A percentile compares a stretch with the other conserved stretches of the same genome.
These are phyloP conservation scores for Nycticebus coucang DNA, from an alignment of 2,113 vertebrate species.

Conservation along the genomic window DNA sequence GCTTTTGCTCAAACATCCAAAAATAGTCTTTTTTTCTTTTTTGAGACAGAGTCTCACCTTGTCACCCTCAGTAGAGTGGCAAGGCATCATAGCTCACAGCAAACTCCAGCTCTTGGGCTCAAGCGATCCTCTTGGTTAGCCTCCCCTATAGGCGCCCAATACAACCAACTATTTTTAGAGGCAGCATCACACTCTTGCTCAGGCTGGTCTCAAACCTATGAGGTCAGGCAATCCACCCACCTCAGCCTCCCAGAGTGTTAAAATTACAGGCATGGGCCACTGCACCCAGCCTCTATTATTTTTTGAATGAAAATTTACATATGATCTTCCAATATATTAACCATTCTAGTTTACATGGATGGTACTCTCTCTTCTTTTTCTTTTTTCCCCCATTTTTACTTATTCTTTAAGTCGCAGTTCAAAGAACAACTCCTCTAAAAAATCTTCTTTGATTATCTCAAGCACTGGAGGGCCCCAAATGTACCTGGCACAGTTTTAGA, in stretches of 20 bases:
- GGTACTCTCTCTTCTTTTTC: not conserved
- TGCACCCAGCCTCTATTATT: not conserved
- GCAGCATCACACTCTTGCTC: too few relatives aligned
- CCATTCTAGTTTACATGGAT: not conserved
- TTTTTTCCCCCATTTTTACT: not conserved
- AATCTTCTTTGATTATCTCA: not conserved
- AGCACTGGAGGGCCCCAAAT: not conserved
- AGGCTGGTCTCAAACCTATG: too few relatives aligned
- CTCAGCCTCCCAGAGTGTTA: too few relatives aligned
- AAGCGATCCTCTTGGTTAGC: too few relatives aligned
- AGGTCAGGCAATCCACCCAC: too few relatives aligned
- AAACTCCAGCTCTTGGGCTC: too few relatives aligned
- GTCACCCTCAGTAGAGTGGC: too few relatives aligned
- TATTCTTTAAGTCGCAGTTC: not conserved
- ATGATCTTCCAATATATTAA: not conserved
- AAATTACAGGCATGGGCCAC: too few relatives aligned
- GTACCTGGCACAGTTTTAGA: not conserved
- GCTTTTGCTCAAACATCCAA: not conserved
- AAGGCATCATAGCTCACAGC: too few relatives aligned
- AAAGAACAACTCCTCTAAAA: conserved; percentile 7
- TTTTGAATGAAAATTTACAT: not conserved
- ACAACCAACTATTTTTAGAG: too few relatives aligned
- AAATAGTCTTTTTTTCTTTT: not conserved
- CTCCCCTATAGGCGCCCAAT: too few relatives aligned
- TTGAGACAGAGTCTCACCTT: too few relatives aligned